phyloP scores from a whole-genome alignment of 2,888 invertebrate genomes.

The Lycia hirtaria region DNA sequence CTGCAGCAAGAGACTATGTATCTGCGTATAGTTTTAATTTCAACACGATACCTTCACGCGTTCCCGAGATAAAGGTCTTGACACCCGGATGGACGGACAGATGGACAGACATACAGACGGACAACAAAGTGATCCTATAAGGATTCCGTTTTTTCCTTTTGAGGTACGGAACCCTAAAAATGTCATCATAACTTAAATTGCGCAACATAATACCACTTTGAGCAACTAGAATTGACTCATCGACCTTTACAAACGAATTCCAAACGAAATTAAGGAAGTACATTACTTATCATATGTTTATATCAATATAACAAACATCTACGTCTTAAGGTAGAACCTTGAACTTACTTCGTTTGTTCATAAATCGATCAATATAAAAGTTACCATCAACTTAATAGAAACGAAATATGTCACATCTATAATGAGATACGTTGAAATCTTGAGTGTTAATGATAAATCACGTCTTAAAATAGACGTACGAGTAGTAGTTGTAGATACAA shows the following conservation, averaged over 20 bases:
- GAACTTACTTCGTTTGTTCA: constrained; percentile 4
- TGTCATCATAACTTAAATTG: constrained; percentile 9
- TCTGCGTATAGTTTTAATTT: no score
- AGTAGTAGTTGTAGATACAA: constrained; percentile 11
- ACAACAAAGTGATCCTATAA: no score
- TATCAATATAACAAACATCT: neutral
- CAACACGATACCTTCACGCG: no score
- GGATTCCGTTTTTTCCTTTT: no score
- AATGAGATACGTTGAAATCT: neutral
- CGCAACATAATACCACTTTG: constrained; percentile 16
- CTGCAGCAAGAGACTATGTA: no score
- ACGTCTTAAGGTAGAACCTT: constrained; percentile 1
- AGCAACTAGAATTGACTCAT: constrained; percentile 1
- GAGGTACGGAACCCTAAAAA: no score
- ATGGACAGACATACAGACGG: no score
- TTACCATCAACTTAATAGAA: neutral
- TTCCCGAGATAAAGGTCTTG: no score
- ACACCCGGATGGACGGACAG: no score
- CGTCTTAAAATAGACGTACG: constrained; percentile 14
- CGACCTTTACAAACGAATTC: constrained; percentile 5
- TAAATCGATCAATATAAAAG: constrained; percentile 1
- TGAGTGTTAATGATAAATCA: constrained; percentile 12
- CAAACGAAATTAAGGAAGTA: constrained; percentile 6
- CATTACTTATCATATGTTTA: neutral
- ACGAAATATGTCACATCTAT: neutral